These are phyloP conservation scores for Leiothrix lutea DNA, from an alignment of 2,113 vertebrate species.

Conservation along the genomic window DNA sequence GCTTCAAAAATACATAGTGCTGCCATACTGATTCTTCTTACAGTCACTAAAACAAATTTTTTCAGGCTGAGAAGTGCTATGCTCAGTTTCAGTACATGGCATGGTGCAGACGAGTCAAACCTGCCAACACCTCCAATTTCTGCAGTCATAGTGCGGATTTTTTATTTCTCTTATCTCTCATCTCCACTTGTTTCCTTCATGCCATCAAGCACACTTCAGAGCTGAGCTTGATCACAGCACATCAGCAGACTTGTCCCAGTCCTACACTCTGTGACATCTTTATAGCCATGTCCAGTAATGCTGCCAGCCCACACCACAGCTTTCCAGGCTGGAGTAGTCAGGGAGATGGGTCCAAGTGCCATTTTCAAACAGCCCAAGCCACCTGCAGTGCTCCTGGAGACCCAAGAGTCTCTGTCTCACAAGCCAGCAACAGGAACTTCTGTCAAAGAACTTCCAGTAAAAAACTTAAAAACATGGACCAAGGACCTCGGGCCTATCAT, in stretches of 20 bases:
- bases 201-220: not conserved
- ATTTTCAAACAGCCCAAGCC: not conserved
- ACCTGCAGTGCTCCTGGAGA: not conserved
- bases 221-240: not conserved
- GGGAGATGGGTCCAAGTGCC: accelerated
- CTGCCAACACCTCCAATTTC: not conserved
- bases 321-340: not conserved
- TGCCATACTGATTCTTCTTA: not conserved
- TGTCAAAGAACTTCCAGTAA: not conserved
- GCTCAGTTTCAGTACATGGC: not conserved
- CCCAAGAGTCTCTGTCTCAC: not conserved
- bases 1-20: not conserved
- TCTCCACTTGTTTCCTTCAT: not conserved
- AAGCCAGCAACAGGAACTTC: not conserved
- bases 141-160: accelerated
- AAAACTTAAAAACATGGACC: not conserved
- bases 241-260: not conserved
- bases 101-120: not conserved
- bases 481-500: not conserved
- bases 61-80: not conserved
- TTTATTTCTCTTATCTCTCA: not conserved
- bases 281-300: not conserved
- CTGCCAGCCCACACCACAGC: not conserved
- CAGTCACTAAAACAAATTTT: not conserved
- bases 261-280: not conserved